These are phyloP conservation scores for Mesorhabditis sp. DNA, from an alignment of 2,888 invertebrate species.

Conservation along the genomic window DNA sequence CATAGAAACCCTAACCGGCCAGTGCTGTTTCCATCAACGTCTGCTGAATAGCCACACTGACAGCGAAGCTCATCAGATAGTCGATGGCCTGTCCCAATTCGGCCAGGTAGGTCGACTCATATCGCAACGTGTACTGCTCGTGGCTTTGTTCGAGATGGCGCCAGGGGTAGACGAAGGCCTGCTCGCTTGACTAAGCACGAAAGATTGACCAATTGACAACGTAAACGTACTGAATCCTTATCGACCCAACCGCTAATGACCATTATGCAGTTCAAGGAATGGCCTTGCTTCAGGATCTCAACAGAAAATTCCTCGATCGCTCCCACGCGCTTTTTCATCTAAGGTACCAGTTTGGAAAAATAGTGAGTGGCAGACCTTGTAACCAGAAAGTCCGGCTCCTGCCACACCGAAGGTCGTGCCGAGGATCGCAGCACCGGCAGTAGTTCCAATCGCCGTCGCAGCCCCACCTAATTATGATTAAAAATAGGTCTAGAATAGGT, in stretches of 20 bases:
- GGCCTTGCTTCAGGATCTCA: constrained; percentile 62
- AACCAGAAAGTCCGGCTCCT: constrained; percentile 70
- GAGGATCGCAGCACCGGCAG: constrained; percentile 64
- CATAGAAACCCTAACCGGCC: constrained; percentile 61
- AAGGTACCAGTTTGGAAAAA: background rate
- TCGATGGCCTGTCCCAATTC: constrained; percentile 64
- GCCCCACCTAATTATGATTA: constrained; percentile 43
- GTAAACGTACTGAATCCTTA: constrained; percentile 59
- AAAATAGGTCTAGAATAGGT: background rate
- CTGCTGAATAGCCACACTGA: constrained; percentile 66
- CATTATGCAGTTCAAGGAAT: constrained; percentile 66
- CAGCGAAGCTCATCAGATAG: constrained; percentile 66
- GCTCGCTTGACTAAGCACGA: constrained; percentile 35
- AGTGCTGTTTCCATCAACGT: constrained; percentile 69
- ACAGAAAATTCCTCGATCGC: constrained; percentile 71
- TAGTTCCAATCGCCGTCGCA: constrained; percentile 62
- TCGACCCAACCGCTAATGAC: constrained; percentile 70
- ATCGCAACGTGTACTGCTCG: constrained; percentile 68
- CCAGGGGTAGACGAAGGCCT: constrained; percentile 65
- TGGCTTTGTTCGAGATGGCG: constrained; percentile 64
- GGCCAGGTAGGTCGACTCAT: constrained; percentile 37
- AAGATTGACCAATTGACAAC: background rate
- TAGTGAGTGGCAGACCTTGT: constrained; percentile 25
- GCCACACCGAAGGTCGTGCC: constrained; percentile 69
- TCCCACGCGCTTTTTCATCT: constrained; percentile 71